Percentiles rank a stretch among this genome's conserved stretches.
These are phyloP conservation scores for Drosophila antonietae DNA, from an alignment of 2,888 invertebrate genomes.

Conservation along the genomic window DNA sequence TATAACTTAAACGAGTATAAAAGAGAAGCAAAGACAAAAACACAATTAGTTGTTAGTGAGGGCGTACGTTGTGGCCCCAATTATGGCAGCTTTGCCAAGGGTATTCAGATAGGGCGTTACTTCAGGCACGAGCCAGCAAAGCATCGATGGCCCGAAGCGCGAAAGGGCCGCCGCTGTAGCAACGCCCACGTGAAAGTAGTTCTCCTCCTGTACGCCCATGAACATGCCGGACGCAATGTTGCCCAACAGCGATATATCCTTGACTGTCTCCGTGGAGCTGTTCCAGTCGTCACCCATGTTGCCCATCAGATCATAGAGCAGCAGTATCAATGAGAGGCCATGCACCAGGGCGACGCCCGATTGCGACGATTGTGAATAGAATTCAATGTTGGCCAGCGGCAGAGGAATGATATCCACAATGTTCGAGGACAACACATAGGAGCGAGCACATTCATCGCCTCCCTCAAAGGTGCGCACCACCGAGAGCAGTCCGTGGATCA, in stretches of 20 bases:
- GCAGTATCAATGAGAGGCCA: slow-evolving; percentile 63
- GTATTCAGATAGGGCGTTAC: slow-evolving; percentile 8
- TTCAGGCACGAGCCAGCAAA: not conserved
- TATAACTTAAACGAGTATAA: not conserved
- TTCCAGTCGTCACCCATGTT: slow-evolving; percentile 58
- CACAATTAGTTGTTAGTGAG: slow-evolving; percentile 15
- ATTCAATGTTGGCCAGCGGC: slow-evolving; percentile 73
- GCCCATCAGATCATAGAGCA: slow-evolving; percentile 65
- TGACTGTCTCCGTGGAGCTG: slow-evolving; percentile 50
- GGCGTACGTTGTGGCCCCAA: slow-evolving; percentile 37
- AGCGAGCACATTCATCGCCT: slow-evolving; percentile 20
- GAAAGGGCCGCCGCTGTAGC: slow-evolving; percentile 51
- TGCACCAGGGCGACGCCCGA: slow-evolving; percentile 65
- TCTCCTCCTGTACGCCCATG: slow-evolving; percentile 57
- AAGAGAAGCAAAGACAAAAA: not conserved
- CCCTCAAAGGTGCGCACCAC: slow-evolving; percentile 34
- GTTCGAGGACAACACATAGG: slow-evolving; percentile 45
- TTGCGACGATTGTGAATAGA: slow-evolving; percentile 57
- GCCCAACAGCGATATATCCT: slow-evolving; percentile 65
- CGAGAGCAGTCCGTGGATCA: slow-evolving; percentile 66
- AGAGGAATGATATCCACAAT: slow-evolving; percentile 67
- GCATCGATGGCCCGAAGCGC: slow-evolving; percentile 3
- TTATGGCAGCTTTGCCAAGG: slow-evolving; percentile 30
- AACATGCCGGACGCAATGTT: slow-evolving; percentile 67
- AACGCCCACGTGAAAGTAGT: slow-evolving; percentile 47